Evolutionary conservation across 1,140 invertebrate species (phyloP).

Genomic region (Eriosoma lanigerum): DNA sequence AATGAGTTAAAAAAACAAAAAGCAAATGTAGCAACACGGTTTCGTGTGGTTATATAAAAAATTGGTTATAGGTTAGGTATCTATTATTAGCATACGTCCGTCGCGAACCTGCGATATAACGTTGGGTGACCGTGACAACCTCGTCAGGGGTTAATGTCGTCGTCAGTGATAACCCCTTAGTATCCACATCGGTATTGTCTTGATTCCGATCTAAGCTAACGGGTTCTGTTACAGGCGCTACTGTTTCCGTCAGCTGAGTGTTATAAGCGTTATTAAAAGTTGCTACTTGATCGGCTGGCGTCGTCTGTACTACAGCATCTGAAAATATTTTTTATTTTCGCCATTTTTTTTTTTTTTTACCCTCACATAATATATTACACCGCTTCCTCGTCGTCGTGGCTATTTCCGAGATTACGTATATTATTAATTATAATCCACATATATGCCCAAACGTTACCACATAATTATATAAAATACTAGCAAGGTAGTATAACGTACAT

Average conservation of each 20-base stretch:
- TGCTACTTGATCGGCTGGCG: conserved; percentile 33
- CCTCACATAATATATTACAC: not conserved
- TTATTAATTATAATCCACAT: not conserved
- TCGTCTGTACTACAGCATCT: conserved; percentile 48
- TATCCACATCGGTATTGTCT: conserved; percentile 49
- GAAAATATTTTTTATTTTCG: conserved; percentile 29
- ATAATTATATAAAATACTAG: too few relatives aligned
- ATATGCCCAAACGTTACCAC: not conserved
- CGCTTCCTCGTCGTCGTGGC: not conserved
- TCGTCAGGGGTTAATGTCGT: conserved; percentile 42
- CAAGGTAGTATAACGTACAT: too few relatives aligned
- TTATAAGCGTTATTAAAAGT: conserved; percentile 50
- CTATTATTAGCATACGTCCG: conserved; percentile 25
- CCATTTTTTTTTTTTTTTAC: not conserved
- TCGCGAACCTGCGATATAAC: conserved; percentile 41
- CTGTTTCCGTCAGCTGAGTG: conserved; percentile 40
- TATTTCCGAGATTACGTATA: not conserved
- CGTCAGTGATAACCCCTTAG: conserved; percentile 32
- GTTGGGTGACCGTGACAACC: conserved; percentile 33
- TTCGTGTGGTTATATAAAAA: too few relatives aligned
- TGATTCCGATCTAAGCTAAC: conserved; percentile 47
- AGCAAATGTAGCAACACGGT: too few relatives aligned
- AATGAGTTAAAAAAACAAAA: too few relatives aligned
- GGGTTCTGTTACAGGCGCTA: conserved; percentile 26
- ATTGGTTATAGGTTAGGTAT: too few relatives aligned